Evolutionary conservation across 2,888 invertebrate species (phyloP).

Genomic region (Calliphora vomitoria): DNA sequence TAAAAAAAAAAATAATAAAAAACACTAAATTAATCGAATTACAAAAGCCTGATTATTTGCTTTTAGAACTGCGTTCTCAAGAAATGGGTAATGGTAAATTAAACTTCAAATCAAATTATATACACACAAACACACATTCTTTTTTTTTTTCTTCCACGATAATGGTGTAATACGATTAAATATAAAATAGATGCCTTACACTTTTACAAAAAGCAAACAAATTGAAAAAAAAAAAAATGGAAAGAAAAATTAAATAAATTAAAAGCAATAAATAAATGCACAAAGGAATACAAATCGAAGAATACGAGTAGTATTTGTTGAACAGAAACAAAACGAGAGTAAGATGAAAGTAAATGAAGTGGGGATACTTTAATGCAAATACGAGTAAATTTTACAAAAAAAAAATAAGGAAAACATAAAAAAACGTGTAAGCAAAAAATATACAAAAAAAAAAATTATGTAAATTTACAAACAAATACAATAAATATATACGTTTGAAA

Average conservation of each 20-base stretch:
- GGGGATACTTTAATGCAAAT: slow-evolving; percentile 38
- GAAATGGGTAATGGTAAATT: background rate
- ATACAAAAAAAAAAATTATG: slow-evolving; percentile 42
- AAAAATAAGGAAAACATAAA: slow-evolving; percentile 28
- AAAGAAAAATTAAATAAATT: slow-evolving; percentile 67
- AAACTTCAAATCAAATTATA: slow-evolving; percentile 45
- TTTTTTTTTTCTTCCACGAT: background rate
- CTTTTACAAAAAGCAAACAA: slow-evolving; percentile 16
- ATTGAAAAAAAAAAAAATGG: slow-evolving; percentile 9
- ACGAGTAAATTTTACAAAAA: slow-evolving; percentile 2
- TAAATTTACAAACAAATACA: slow-evolving; percentile 53
- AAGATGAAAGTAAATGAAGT: slow-evolving; percentile 45
- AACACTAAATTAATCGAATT: background rate
- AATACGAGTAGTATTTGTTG: slow-evolving; percentile 1
- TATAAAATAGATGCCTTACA: slow-evolving; percentile 52
- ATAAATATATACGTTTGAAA: slow-evolving; percentile 1
- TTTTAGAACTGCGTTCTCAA: background rate
- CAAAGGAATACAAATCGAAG: slow-evolving; percentile 73
- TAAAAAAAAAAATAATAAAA: background rate
- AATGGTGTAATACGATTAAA: slow-evolving; percentile 67
- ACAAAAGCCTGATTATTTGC: background rate
- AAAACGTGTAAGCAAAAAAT: too few species aligned
- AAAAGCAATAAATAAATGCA: slow-evolving; percentile 73
- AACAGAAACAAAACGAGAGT: slow-evolving; percentile 18
- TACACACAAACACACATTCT: background rate